Evolutionary conservation across 2,797 vertebrate genomes (phyloP), one percentile per base, ranked within the genome.

Genomic region (Notolabrus celidotus): DNA sequence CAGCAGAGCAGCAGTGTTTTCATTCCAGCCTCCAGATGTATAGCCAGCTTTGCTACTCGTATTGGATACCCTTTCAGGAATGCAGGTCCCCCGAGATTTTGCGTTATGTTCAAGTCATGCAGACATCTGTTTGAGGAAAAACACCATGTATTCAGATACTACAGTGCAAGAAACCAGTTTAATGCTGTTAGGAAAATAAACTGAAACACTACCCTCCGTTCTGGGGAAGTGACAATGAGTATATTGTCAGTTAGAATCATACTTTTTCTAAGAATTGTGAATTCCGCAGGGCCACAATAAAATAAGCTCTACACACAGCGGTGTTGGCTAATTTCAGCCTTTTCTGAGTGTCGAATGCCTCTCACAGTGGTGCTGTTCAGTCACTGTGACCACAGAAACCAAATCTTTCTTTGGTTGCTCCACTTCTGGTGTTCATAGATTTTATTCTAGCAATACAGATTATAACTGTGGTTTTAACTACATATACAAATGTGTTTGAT

Each of bases 21-120:
- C 78, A 82, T 85, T 89, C 77, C 83, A 75, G 68, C 2, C 53
- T 85, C 79, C 77, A 89, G 83, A 88, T 89, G 86, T 86, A 88
- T 61, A 86, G 77, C 54, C 66, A 39, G 67, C 61, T 79, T 81
- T 52, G 55, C 69, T 64, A 49, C 68, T 82, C 27, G 5, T 80
- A 67, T 63, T 80, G 74, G 77, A 87, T 67, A 74, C 74, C 80
- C 29, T 23, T 77, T 82, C 70, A 87, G 80, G 84, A 91, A 89
- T 86, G 85, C 69, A 80, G 69, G 55, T 88, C 81, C 82, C 78
- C 68, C 56, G 82, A 82, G 78, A 74, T 85, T 85, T 86, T 66
- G 71, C 34, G 42, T 66, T 77, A 79, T 74, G 65, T 75, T 84
- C 60, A 42, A 86, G 82, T 66, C 77, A 87, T 80, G 79, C 71